Percentiles rank a stretch among this genome's conserved stretches.
phyloP scores from a whole-genome alignment of 53 echinoderm and acorn worm genomes.

The Patiria pectinifera region DNA sequence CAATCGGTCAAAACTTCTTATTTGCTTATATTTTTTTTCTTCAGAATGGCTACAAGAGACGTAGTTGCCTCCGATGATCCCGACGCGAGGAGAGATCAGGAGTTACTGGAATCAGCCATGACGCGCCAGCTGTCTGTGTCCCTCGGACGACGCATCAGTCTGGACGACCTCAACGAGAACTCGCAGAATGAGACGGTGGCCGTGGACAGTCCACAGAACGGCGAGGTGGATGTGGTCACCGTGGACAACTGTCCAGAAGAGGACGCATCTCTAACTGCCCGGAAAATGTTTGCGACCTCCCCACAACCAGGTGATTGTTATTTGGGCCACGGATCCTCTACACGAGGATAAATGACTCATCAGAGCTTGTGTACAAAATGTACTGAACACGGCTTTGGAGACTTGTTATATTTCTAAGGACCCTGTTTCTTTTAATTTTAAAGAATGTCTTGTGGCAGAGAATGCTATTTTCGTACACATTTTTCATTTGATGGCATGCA shows the following conservation, averaged over 20 bases:
- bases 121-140: constrained; percentile 48
- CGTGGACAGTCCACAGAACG: constrained; percentile 56
- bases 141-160: constrained; percentile 19
- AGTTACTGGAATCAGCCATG: constrained; percentile 13
- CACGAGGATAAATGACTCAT: too few species aligned
- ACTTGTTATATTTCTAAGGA: too few species aligned
- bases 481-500: too few species aligned
- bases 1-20: too few species aligned
- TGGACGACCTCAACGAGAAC: constrained; percentile 44
- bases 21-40: not conserved
- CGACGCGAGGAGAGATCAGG: not conserved
- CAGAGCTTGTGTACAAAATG: too few species aligned
- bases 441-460: too few species aligned
- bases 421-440: too few species aligned
- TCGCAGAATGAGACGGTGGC: constrained; percentile 8
- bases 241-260: constrained; percentile 35
- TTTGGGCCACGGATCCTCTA: not conserved
- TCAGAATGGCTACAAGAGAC: constrained; percentile 16
- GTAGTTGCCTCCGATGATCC: not conserved
- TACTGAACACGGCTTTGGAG: too few species aligned
- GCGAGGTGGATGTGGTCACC: constrained; percentile 51
- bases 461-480: too few species aligned
- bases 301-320: not conserved
- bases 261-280: not conserved
- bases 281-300: not conserved